Evolutionary conservation across 2,113 vertebrate genomes (phyloP), one percentile per base, ranked within the genome.

Genomic region (Dipodomys spectabilis): DNA sequence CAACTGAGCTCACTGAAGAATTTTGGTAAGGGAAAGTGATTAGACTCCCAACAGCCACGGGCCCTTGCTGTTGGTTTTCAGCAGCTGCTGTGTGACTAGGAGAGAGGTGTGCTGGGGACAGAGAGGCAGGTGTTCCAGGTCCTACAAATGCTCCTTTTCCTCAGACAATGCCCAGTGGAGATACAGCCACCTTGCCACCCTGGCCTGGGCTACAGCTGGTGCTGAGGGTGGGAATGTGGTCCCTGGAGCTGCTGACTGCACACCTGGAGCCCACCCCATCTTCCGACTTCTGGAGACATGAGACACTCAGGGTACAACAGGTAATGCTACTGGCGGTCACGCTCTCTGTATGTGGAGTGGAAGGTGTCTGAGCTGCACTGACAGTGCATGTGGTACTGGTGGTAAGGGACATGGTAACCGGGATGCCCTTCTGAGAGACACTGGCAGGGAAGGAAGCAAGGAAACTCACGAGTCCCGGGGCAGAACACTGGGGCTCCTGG

Each of bases 1-100:
- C 62, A 93, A 57, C 32, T n/a, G 19, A 87, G 79, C 27, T 87
- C 62, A 44, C 73, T 68, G 78, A 80, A 88, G 80, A 94, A 81
- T 4, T 86, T 53, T 65, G 81, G 79, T 57, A 27, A 53, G 25
- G 19, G 62, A 85, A 13, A 92, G 15, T 13, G 22, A 73, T 77
- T 39, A 49, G 71, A 39, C 32, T 91, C n/a, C 35, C 53, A 85
- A 45, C 15, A 85, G 71, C n/a, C 53, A 85, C 28, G 45, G 39
- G 64, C 57, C 22, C 65, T 69, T 83, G 32, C 27, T 35, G 45
- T 45, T 30, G 45, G 67, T 32, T 53, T 28, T 28, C 25, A 72
- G 44, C 23, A 72, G 18, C 30, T 62, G 15, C 19, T 39, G 3
- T n/a, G 25, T 65, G 45, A 84, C 62, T 88, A 39, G 67, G 65